Evolutionary conservation across 2,888 invertebrate species (phyloP), one percentile per base, ranked within the genome.

Genomic region (Dynastes grantii): DNA sequence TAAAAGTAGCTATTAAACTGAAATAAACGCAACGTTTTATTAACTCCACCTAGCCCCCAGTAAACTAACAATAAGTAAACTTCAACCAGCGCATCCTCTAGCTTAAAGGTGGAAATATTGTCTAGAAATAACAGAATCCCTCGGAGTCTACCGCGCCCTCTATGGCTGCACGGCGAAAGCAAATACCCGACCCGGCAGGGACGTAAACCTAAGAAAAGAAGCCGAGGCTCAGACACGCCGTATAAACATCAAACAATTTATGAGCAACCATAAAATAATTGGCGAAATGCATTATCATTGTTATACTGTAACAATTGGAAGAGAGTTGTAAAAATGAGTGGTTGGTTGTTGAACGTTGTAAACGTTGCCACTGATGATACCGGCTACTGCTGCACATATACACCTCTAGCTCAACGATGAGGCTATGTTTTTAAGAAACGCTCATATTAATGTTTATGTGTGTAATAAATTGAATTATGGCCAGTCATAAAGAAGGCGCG

Each of bases 391-490:
- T 49, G 22, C 45, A 75, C 45, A 61, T 55, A 61, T 63, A 75
- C 61, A 75, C 73, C 73, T 75, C 40, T 49, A 68, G 29, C 45
- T 2, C 58, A 8, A 27, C 61, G 64, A 40, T 58, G 63, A 51
- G 55, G 63, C 49, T 75, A 75, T 75, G 73, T 75, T 76, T 76
- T 76, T 76, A 73, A 71, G 65, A 73, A 73, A 78, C 78, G 71
- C 64, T 76, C 70, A 79, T 79, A 78, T 78, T 78, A 76, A 76
- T 70, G 76, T 76, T 79, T 79, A 76, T 79, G 75, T 71, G 79
- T 45, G 76, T 53, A 79, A 75, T 79, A 79, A 79, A 76, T 79
- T 76, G 76, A 76, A 79, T 79, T 79, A 79, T 79, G 76, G 70
- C 76, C 68, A 76, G 76, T 63, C 79, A 76, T 79, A 79, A 79